These are phyloP conservation scores for Oxycera nigricornis DNA, from an alignment of 2,888 invertebrate species.

Conservation along the genomic window DNA sequence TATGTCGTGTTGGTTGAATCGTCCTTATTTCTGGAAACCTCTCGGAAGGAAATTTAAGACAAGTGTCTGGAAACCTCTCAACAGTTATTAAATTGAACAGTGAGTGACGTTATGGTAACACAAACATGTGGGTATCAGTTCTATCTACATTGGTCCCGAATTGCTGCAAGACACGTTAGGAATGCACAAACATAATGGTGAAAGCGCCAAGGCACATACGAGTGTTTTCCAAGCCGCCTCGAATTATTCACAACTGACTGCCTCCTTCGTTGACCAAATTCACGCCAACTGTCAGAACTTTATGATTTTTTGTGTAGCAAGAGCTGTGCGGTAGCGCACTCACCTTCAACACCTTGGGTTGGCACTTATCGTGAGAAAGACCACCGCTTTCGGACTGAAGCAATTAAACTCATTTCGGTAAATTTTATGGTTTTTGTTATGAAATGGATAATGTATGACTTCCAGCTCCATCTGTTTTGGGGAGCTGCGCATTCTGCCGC, in stretches of 20 bases:
- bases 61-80: no score
- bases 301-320: conserved; percentile 25
- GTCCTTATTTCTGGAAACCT: no score
- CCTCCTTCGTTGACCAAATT: conserved; percentile 20
- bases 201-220: neutral
- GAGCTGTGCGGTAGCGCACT: conserved; percentile 36
- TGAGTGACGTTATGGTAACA: no score
- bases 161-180: no score
- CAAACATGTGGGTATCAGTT: no score
- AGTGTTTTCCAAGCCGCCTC: neutral
- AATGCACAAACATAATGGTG: no score
- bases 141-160: no score
- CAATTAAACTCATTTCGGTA: conserved; percentile 42
- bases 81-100: no score
- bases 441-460: conserved; percentile 33
- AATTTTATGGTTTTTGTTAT: conserved; percentile 38
- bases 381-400: conserved; percentile 18
- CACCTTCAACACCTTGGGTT: conserved; percentile 34
- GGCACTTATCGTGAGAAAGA: conserved; percentile 38
- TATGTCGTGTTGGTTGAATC: no score
- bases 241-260: neutral
- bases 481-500: neutral
- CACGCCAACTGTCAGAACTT: neutral
- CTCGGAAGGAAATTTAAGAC: no score
- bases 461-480: neutral